These are phyloP conservation scores for Mormyrops attenuatus DNA, from an alignment of 2,797 vertebrate species.

Conservation along the genomic window DNA sequence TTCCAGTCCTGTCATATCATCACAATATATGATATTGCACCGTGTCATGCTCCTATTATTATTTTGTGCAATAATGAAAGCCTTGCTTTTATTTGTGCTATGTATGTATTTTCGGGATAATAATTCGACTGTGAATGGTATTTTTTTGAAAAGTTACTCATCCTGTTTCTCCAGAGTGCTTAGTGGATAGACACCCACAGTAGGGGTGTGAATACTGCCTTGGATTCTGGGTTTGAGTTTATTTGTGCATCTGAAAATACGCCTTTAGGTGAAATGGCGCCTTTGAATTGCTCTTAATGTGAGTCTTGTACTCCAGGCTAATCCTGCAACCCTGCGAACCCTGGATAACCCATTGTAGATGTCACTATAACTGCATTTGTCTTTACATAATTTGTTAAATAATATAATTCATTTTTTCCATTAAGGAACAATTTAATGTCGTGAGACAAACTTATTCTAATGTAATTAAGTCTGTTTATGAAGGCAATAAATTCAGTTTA, in stretches of 20 bases:
- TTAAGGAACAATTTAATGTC: not conserved
- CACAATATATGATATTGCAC: not conserved
- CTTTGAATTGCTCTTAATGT: not conserved
- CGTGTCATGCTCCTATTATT: not conserved
- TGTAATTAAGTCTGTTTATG: not conserved
- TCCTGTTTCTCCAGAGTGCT: not conserved
- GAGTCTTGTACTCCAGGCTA: not conserved
- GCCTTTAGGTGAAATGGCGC: not conserved
- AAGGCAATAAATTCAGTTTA: not conserved
- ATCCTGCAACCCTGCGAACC: not conserved
- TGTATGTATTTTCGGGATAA: not conserved
- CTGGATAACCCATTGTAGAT: not conserved
- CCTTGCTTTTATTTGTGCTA: not conserved
- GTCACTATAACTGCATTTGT: not conserved
- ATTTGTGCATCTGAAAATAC: not conserved
- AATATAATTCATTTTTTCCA: not conserved
- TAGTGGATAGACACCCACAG: not conserved
- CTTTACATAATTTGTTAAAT: not conserved
- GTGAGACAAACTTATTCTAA: not conserved
- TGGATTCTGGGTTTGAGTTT: not conserved
- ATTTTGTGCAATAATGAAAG: not conserved
- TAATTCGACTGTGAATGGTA: not conserved
- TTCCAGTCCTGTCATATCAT: slow-evolving; percentile 21
- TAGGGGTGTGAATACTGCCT: not conserved
- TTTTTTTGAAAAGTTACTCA: not conserved